A percentile compares a stretch with the other conserved stretches of the same genome.
Conservation (phyloP, 2,113 vertebrate species). For the Steatornis caripensis region DNA sequence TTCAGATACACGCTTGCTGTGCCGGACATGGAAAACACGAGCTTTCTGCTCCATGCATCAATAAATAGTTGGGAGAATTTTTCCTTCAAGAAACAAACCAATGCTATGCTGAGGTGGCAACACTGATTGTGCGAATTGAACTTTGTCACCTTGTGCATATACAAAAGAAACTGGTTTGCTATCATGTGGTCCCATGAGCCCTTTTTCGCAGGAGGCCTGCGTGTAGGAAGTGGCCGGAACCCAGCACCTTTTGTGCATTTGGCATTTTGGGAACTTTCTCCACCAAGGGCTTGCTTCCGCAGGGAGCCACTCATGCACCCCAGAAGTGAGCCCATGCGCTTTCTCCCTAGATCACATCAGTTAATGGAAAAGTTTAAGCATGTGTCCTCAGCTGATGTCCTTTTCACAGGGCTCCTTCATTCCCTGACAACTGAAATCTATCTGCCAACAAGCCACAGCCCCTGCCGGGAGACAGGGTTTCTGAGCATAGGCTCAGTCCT, state of each 20-base stretch:
- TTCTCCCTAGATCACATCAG: not conserved
- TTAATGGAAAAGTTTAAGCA: not conserved
- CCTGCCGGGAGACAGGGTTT: slow-evolving; percentile 1
- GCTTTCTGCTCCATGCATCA: not conserved
- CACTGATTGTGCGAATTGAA: not conserved
- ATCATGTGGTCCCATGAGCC: not conserved
- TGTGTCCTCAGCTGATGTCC: not conserved
- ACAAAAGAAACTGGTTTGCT: not conserved
- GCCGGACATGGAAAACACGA: not conserved
- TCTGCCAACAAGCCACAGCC: not conserved
- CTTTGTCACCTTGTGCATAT: too few relatives aligned
- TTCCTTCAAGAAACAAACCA: not conserved
- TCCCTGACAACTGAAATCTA: not conserved
- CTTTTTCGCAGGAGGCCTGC: not conserved
- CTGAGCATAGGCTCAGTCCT: not conserved
- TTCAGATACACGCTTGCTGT: not conserved
- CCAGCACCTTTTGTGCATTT: not conserved
- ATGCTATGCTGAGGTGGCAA: not conserved
- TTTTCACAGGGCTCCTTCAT: not conserved
- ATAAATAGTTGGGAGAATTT: not conserved
- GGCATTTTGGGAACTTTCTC: not conserved
- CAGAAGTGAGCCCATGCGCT: fast-evolving
- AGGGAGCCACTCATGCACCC: not conserved
- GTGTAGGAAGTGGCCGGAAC: not conserved
- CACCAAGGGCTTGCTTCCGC: not conserved